Percentiles rank a stretch among this genome's conserved stretches.
Conservation (phyloP, 2,113 vertebrate genomes). For the Cryptotis parvus region DNA sequence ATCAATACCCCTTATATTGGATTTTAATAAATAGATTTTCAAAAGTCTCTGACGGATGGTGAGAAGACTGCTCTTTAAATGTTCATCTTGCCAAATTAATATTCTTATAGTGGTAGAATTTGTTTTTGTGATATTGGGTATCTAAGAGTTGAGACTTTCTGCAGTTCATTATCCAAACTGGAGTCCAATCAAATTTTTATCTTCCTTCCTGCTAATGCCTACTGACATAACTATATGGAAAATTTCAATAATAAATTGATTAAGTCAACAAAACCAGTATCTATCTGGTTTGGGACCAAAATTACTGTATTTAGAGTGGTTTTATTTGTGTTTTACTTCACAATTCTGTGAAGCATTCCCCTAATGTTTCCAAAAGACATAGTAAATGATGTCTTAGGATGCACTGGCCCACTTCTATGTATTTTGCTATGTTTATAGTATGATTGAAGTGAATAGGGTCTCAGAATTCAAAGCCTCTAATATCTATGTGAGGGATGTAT, state of each 20-base stretch:
- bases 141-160: not conserved
- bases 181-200: not conserved
- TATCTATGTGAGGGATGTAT: too few species aligned
- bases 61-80: not conserved
- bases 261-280: not conserved
- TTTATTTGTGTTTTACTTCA: not conserved
- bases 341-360: not conserved
- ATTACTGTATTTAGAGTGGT: not conserved
- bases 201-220: not conserved
- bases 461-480: not conserved
- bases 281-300: not conserved
- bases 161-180: not conserved
- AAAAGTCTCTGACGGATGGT: not conserved
- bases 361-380: not conserved
- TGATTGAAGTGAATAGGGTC: not conserved
- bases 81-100: not conserved
- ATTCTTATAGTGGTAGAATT: not conserved
- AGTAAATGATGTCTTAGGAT: not conserved
- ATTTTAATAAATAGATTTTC: not conserved
- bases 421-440: not conserved
- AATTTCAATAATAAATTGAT: not conserved
- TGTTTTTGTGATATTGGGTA: not conserved
- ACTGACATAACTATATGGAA: not conserved
- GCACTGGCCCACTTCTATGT: not conserved
- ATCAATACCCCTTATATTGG: not conserved